Evolutionary conservation across 2,113 vertebrate species (phyloP), one percentile per base, ranked within the genome.

Genomic region (Urocolius indicus): DNA sequence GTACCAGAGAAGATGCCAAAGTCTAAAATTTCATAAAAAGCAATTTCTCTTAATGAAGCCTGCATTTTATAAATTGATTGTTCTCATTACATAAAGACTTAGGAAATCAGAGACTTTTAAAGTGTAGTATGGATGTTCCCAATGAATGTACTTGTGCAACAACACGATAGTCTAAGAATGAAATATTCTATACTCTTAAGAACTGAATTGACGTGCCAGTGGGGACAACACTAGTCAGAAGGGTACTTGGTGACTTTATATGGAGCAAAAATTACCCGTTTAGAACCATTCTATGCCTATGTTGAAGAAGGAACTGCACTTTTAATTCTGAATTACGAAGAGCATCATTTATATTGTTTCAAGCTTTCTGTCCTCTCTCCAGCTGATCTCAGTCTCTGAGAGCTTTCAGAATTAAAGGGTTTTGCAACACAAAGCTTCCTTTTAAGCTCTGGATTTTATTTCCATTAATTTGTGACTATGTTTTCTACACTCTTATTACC

Each of bases 211-310:
- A 36, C n/a, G n/a, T 15, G 16, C 41, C 63, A 76, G 1, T 13
- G 29, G 30, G 52, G 11, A 41, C 10, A 83, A 30, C 4, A 13
- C 7, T 15, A 65, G 12, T 51, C 79, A 57, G 23, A 92, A 80
- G 20, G 7, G 9, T 68, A 20, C 55, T 94, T 93, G 91, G 65
- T 95, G 68, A 90, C 63, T 94, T 88, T 45, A 71, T 45, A 30
- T 84, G 86, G 76, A 93, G 89, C 71, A 80, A 91, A 72, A 46
- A 52, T 62, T 49, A 90, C 73, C 71, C 88, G 55, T 82, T 93
- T 83, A 69, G 51, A 84, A 93, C 63, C 52, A 67, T 82, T 86
- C 77, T 26, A 15, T 48, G 48, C 87, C 86, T 96, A 91, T 74
- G 26, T 18, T 61, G 27, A 94, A 90, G 27, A 94, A 90, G 52